Evolutionary conservation across 2,113 vertebrate genomes (phyloP), one percentile per base, ranked within the genome.

Genomic region (Tretioscincus oriximinensis): DNA sequence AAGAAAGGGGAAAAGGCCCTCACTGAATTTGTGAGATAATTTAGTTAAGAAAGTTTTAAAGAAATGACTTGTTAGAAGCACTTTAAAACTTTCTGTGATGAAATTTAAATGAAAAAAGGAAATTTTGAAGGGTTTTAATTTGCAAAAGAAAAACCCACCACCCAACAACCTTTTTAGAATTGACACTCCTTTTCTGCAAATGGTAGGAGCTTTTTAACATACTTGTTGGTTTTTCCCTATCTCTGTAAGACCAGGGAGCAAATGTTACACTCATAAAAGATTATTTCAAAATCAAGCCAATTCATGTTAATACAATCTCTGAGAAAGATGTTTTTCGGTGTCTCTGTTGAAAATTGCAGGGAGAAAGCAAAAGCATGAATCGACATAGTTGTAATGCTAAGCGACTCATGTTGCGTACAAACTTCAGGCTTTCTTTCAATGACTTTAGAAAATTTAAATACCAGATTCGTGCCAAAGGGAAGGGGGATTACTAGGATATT

Each of bases 281-380:
- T 72, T 28, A 28, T 76, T 85, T 51, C 64, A 58, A 88, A 84
- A 66, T 60, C 86, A 78, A 83, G 66, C 47, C 69, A 85, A 70
- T 63, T 88, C 65, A 45, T 28, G 67, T 82, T 45, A 60, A 47
- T 65, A 73, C 14, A 29, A 66, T 68, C 82, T 73, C 72, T 85
- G 78, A 12, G 29, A 79, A 26, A 81, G 1, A 68, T 60, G 74
- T 47, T 68, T 29, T 29, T 78, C 81, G 18, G 72, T 26, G 35
- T 51, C 54, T 73, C 66, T 81, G 26, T 2, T 72, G 35, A 73
- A 85, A 84, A 80, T 29, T 49, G 51, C 64, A 76, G 35, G 83
- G 21, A 85, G 35, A 3, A 76, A 9, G 12, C 49, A 66, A 80
- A 76, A 24, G 20, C 66, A 76, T 64, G 67, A 73, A 75, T 24